Percentiles rank a stretch among this genome's conserved stretches.
Conservation (phyloP, 2,113 vertebrate species). For the Pygathrix nemaeus region DNA sequence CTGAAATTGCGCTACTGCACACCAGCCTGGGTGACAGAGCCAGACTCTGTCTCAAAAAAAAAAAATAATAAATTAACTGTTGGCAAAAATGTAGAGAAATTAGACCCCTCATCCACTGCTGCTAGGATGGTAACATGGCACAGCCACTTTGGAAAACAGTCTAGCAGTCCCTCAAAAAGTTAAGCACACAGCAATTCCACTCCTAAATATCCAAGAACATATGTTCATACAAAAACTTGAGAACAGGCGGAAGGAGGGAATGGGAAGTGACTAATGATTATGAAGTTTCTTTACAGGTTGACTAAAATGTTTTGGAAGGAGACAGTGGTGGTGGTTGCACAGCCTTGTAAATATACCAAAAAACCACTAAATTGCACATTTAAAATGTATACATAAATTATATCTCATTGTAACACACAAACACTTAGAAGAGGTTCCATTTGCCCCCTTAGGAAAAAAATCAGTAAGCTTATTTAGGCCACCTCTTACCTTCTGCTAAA, state of each 20-base stretch:
- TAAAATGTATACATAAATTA: neutral
- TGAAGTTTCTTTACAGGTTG: neutral
- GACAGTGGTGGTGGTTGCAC: neutral
- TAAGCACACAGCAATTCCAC: neutral
- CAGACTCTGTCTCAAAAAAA: neutral
- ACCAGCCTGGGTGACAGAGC: neutral
- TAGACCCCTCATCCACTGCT: neutral
- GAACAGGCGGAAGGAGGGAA: rapidly evolving
- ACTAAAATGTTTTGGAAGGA: neutral
- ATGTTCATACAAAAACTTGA: neutral
- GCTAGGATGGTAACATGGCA: neutral
- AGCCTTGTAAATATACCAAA: neutral
- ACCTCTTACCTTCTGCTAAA: neutral
- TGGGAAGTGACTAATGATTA: neutral
- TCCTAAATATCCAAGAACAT: neutral
- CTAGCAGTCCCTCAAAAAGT: neutral
- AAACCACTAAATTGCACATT: neutral
- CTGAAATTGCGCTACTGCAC: too few species aligned
- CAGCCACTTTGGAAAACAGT: neutral
- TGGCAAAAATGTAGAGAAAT: neutral
- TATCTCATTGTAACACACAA: neutral
- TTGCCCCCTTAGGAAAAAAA: neutral
- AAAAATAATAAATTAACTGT: neutral
- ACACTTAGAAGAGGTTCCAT: neutral
- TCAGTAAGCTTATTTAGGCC: neutral